Percentiles rank a stretch among this genome's conserved stretches.
Evolutionary conservation across 2,113 vertebrate species (phyloP).

Genomic region (Fregetta grallaria): DNA sequence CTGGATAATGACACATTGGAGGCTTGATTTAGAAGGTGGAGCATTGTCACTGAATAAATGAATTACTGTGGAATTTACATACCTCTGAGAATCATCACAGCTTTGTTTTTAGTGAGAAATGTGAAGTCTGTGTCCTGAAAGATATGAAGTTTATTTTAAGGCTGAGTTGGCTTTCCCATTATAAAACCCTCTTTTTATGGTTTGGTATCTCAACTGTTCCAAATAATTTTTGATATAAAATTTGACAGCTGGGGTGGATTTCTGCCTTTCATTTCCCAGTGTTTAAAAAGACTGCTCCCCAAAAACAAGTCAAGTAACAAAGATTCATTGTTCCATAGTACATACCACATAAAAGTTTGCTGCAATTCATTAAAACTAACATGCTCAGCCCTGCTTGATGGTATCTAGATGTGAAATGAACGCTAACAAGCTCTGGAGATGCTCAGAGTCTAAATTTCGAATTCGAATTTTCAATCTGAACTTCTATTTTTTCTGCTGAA

Average conservation of each 20-base stretch:
- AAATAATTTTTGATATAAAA: neutral
- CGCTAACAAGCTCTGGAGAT: neutral
- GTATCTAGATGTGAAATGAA: neutral
- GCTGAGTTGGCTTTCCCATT: conserved; percentile 30
- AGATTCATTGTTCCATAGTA: neutral
- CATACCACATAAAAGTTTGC: neutral
- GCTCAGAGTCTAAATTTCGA: neutral
- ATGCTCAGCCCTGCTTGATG: neutral
- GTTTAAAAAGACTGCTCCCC: neutral
- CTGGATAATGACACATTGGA: conserved; percentile 25
- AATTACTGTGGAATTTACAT: conserved; percentile 35
- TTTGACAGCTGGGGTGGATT: neutral
- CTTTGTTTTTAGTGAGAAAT: conserved; percentile 59
- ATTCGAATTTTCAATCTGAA: neutral
- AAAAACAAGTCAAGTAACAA: neutral
- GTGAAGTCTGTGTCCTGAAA: conserved; percentile 44
- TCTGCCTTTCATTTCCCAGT: neutral
- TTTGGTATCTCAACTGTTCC: conserved; percentile 5
- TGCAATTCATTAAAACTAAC: conserved; percentile 17
- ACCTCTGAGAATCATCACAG: conserved; percentile 55
- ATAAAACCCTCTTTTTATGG: neutral
- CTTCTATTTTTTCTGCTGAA: neutral
- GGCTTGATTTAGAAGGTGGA: conserved; percentile 54
- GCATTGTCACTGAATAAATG: conserved; percentile 49
- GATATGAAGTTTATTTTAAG: conserved; percentile 34